Conservation (phyloP, 2,888 invertebrate genomes). For the Zootermopsis nevadensis region DNA sequence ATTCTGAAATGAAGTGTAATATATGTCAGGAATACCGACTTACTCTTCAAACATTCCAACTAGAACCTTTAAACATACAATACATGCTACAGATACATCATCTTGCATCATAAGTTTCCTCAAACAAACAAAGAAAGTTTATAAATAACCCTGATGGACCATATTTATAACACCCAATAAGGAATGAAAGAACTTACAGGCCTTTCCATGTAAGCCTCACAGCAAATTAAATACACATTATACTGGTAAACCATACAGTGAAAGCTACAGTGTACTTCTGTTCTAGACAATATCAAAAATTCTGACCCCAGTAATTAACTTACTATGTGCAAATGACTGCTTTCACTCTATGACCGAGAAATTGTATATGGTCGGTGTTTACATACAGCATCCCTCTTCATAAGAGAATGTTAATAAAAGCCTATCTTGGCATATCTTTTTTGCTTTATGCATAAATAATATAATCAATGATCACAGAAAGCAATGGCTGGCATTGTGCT, state of each 20-base stretch:
- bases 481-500: slow-evolving; percentile 47
- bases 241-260: slow-evolving; percentile 22
- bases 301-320: background rate
- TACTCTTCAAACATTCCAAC: background rate
- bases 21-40: slow-evolving; percentile 13
- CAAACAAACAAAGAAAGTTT: slow-evolving; percentile 26
- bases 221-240: slow-evolving; percentile 25
- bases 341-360: slow-evolving; percentile 9
- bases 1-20: background rate
- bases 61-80: slow-evolving; percentile 22
- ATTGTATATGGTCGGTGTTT: slow-evolving; percentile 15
- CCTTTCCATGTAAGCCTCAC: slow-evolving; percentile 18
- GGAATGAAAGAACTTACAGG: slow-evolving; percentile 46
- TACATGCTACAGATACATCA: slow-evolving; percentile 3
- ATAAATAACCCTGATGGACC: slow-evolving; percentile 45
- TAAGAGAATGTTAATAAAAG: slow-evolving; percentile 32
- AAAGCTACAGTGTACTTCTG: slow-evolving; percentile 32
- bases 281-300: background rate
- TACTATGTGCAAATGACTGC: background rate
- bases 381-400: background rate
- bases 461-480: slow-evolving; percentile 47
- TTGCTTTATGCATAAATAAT: slow-evolving; percentile 40
- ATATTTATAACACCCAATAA: slow-evolving; percentile 26
- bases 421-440: slow-evolving; percentile 13
- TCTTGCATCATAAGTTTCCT: background rate